Evolutionary conservation across 1,140 invertebrate genomes (phyloP).

Genomic region (Pseudomyrmex dendroicus): DNA sequence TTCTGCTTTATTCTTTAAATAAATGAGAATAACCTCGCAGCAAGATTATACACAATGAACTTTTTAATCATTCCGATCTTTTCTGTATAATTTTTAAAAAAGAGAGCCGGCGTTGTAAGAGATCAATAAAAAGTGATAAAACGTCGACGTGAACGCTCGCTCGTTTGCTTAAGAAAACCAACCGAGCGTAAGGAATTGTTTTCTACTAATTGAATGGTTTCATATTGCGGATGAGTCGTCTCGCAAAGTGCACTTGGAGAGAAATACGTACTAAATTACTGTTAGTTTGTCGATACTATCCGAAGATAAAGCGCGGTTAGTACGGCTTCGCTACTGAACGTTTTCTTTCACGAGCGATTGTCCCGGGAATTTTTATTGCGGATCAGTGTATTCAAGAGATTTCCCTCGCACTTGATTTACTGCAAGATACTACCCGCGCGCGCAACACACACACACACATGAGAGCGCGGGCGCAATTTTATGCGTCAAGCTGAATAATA

Average conservation of each 20-base stretch:
- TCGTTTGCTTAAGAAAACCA: constrained; percentile 22
- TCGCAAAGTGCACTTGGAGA: constrained; percentile 29
- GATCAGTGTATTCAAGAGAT: constrained; percentile 72
- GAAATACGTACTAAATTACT: constrained; percentile 52
- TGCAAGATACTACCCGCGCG: constrained; percentile 45
- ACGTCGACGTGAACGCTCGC: neutral
- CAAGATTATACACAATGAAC: constrained; percentile 22
- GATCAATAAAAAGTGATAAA: constrained; percentile 19
- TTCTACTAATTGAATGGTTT: constrained; percentile 31
- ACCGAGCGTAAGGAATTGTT: constrained; percentile 23
- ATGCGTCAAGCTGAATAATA: constrained; percentile 70
- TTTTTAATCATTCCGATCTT: constrained; percentile 22
- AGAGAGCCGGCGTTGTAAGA: neutral
- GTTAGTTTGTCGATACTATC: constrained; percentile 61
- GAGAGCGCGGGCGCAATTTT: constrained; percentile 16
- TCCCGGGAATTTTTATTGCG: constrained; percentile 64
- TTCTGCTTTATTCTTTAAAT: constrained; percentile 23
- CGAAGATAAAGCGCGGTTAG: neutral
- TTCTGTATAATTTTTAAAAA: constrained; percentile 12
- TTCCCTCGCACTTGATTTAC: constrained; percentile 71
- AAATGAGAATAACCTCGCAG: constrained; percentile 9
- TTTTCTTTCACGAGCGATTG: constrained; percentile 36
- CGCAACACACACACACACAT: neutral
- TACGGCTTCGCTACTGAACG: constrained; percentile 32
- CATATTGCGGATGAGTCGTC: constrained; percentile 17